phyloP scores from a whole-genome alignment of 2,113 vertebrate species.

The Fulica atra region DNA sequence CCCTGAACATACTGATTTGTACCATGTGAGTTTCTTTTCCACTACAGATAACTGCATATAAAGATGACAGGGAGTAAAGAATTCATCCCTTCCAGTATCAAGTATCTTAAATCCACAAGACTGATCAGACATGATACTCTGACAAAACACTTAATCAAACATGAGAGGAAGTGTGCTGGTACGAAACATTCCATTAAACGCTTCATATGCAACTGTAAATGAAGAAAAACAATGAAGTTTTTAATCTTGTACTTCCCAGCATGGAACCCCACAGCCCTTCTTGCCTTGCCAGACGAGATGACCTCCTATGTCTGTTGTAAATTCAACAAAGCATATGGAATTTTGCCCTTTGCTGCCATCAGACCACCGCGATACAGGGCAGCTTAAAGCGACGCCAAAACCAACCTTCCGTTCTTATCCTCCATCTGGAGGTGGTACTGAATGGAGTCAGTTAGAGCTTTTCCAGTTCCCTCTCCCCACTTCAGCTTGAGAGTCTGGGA shows the following conservation, averaged over 20 bases:
- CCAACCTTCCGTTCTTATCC: constrained; percentile 91
- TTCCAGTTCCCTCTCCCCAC: constrained; percentile 92
- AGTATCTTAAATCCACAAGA: background rate
- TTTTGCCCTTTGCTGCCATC: background rate
- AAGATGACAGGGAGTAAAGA: background rate
- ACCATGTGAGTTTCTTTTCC: background rate
- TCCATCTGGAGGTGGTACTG: constrained; percentile 96
- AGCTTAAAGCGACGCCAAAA: background rate
- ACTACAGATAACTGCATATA: background rate
- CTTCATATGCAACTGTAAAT: background rate
- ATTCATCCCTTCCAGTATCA: background rate
- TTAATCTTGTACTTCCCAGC: background rate
- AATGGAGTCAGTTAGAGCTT: constrained; percentile 84
- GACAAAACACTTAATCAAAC: background rate
- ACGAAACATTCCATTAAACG: background rate
- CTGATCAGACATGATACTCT: background rate
- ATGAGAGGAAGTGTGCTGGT: background rate
- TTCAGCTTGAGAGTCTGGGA: constrained; percentile 97
- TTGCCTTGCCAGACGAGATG: background rate
- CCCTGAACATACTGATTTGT: background rate
- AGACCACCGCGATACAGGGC: background rate
- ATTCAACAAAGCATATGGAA: background rate
- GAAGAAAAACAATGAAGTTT: background rate
- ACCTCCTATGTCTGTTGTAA: background rate
- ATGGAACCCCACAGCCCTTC: background rate